A percentile compares a stretch with the other conserved stretches of the same genome.
These are phyloP conservation scores for Lampris megalopsis DNA, from an alignment of 2,113 vertebrate species.

Conservation along the genomic window DNA sequence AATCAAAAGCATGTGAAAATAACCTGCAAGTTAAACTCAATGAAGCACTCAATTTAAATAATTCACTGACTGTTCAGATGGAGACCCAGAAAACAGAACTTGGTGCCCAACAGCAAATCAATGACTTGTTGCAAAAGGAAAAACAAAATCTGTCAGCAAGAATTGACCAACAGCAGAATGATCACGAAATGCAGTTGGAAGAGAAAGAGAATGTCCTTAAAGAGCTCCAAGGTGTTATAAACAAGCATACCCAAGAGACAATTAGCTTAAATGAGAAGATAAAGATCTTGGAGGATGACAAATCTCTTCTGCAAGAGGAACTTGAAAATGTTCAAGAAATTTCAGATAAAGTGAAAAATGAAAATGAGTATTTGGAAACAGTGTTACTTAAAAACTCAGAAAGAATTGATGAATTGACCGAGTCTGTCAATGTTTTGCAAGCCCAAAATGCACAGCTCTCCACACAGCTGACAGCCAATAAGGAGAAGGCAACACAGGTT, in stretches of 20 bases:
- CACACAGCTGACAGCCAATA: conserved; percentile 78
- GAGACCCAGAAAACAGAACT: conserved; percentile 79
- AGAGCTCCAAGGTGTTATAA: conserved; percentile 75
- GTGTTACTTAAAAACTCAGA: conserved; percentile 86
- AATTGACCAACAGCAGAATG: conserved; percentile 58
- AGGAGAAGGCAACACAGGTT: conserved; percentile 73
- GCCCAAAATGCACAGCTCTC: conserved; percentile 80
- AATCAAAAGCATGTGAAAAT: conserved; percentile 74
- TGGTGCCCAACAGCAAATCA: conserved; percentile 72
- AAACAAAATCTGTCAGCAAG: conserved; percentile 72
- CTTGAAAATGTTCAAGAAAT: conserved; percentile 87
- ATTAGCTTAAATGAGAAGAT: conserved; percentile 86
- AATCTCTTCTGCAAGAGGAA: conserved; percentile 88
- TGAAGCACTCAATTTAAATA: conserved; percentile 76
- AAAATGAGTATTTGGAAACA: conserved; percentile 88
- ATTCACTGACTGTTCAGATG: conserved; percentile 76
- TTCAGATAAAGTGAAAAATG: conserved; percentile 87
- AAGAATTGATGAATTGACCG: conserved; percentile 83
- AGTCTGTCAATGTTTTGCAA: conserved; percentile 77
- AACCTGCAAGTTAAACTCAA: conserved; percentile 81
- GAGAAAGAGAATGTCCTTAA: conserved; percentile 66
- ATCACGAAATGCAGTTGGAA: conserved; percentile 68
- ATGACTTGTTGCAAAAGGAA: conserved; percentile 74
- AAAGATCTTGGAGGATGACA: conserved; percentile 88
- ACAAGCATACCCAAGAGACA: conserved; percentile 75